phyloP scores from a whole-genome alignment of 2,888 invertebrate genomes.

The Orthonevra nobilis region DNA sequence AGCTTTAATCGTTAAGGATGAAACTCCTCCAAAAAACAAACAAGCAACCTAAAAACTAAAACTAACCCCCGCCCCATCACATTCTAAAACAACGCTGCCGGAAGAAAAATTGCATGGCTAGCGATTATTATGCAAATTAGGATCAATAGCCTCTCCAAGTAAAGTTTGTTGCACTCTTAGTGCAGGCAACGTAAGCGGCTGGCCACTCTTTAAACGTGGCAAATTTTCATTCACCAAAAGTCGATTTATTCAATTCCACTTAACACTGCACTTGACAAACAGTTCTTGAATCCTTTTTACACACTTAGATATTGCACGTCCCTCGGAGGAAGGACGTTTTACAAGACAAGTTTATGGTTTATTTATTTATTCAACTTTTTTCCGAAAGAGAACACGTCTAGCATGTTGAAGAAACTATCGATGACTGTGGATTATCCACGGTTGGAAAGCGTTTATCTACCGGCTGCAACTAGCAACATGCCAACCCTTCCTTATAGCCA shows the following conservation, averaged over 20 bases:
- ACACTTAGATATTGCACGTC: too few species aligned
- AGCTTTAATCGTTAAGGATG: too few species aligned
- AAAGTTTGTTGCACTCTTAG: conserved; percentile 68
- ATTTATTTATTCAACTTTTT: conserved; percentile 21
- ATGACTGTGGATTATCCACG: conserved; percentile 59
- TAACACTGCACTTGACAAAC: conserved; percentile 67
- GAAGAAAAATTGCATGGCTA: conserved; percentile 58
- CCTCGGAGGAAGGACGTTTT: too few species aligned
- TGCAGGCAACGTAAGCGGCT: conserved; percentile 11
- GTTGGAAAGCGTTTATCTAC: conserved; percentile 58
- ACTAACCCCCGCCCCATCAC: too few species aligned
- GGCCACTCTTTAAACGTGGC: conserved; percentile 29
- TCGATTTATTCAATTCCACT: conserved; percentile 20
- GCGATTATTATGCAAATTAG: conserved; percentile 67
- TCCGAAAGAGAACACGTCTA: conserved; percentile 47
- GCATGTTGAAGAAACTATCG: conserved; percentile 62
- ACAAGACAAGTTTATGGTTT: conserved; percentile 1
- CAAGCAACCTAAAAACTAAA: too few species aligned
- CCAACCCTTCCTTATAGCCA: conserved; percentile 19
- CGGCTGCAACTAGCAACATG: conserved; percentile 21
- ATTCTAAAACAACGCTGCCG: conserved; percentile 16
- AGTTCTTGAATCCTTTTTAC: conserved; percentile 33
- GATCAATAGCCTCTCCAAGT: conserved; percentile 62
- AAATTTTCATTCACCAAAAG: conserved; percentile 50
- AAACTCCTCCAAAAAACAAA: too few species aligned